These are phyloP conservation scores for Manduca sexta DNA, from an alignment of 1,140 invertebrate species.

Conservation along the genomic window DNA sequence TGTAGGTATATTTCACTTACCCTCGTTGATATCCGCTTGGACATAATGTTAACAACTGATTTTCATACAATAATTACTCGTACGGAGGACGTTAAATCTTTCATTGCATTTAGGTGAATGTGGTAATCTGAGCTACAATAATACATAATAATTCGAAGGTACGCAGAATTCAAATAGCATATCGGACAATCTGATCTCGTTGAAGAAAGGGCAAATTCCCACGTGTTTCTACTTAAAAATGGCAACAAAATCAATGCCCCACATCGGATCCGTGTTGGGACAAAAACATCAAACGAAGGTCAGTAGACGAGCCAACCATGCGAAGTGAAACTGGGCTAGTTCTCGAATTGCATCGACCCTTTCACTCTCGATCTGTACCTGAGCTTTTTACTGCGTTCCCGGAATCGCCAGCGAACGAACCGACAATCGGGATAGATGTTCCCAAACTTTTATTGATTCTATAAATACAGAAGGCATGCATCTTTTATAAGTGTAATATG, in stretches of 20 bases:
- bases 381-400: slow-evolving; percentile 64
- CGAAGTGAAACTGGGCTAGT: slow-evolving; percentile 54
- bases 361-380: slow-evolving; percentile 70
- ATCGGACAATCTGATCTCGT: slow-evolving; percentile 36
- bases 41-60: too few relatives aligned
- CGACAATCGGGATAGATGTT: slow-evolving; percentile 17
- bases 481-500: neutral
- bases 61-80: too few relatives aligned
- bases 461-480: neutral
- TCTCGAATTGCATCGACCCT: slow-evolving; percentile 70
- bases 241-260: slow-evolving; percentile 44
- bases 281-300: slow-evolving; percentile 57
- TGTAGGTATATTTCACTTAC: too few relatives aligned
- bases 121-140: neutral
- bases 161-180: slow-evolving; percentile 21
- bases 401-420: slow-evolving; percentile 48
- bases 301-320: slow-evolving; percentile 27
- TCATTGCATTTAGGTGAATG: too few relatives aligned
- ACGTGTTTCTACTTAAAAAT: slow-evolving; percentile 63
- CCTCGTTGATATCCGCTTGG: too few relatives aligned
- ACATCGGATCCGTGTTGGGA: slow-evolving; percentile 41
- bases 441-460: slow-evolving; percentile 29
- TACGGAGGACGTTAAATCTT: too few relatives aligned
- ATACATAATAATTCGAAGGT: neutral
- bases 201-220: slow-evolving; percentile 44